A percentile compares a stretch with the other conserved stretches of the same genome.
Conservation (phyloP, 1,140 invertebrate genomes). For the Rhynchophorus ferrugineus region DNA sequence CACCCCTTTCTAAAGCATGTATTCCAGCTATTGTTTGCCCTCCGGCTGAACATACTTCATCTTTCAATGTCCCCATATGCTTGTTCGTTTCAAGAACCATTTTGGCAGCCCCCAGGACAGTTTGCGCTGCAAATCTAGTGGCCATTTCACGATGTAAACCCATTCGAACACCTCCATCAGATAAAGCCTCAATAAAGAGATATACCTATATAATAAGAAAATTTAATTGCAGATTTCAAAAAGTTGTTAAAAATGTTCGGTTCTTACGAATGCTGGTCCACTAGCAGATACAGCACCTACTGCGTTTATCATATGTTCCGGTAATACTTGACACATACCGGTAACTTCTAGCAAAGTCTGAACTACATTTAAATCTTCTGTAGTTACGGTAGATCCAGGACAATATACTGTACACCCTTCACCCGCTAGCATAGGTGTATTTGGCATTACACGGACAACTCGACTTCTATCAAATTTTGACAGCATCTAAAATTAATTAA, state of each 20-base stretch:
- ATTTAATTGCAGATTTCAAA: conserved; percentile 1
- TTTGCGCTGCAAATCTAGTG: conserved; percentile 76
- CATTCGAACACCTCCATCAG: conserved; percentile 87
- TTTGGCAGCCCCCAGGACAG: conserved; percentile 77
- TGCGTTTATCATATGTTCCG: conserved; percentile 75
- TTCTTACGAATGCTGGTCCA: conserved; percentile 85
- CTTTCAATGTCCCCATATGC: conserved; percentile 82
- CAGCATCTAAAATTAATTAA: conserved; percentile 27
- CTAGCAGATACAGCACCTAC: conserved; percentile 76
- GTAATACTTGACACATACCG: conserved; percentile 70
- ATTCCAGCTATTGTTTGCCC: conserved; percentile 88
- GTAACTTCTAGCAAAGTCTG: conserved; percentile 64
- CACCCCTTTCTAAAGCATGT: conserved; percentile 75
- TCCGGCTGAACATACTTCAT: conserved; percentile 89
- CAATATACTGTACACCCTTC: conserved; percentile 72
- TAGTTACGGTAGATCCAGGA: conserved; percentile 46
- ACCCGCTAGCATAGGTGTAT: conserved; percentile 80
- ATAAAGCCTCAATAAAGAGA: conserved; percentile 79
- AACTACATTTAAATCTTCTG: conserved; percentile 53
- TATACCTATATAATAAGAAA: conserved; percentile 58
- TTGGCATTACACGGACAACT: conserved; percentile 86
- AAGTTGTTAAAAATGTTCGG: neutral
- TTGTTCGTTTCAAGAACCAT: conserved; percentile 77
- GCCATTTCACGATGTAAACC: conserved; percentile 80
- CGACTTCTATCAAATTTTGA: conserved; percentile 46